Conservation (phyloP, 2,797 vertebrate genomes). For the Cossypha polioptera region DNA sequence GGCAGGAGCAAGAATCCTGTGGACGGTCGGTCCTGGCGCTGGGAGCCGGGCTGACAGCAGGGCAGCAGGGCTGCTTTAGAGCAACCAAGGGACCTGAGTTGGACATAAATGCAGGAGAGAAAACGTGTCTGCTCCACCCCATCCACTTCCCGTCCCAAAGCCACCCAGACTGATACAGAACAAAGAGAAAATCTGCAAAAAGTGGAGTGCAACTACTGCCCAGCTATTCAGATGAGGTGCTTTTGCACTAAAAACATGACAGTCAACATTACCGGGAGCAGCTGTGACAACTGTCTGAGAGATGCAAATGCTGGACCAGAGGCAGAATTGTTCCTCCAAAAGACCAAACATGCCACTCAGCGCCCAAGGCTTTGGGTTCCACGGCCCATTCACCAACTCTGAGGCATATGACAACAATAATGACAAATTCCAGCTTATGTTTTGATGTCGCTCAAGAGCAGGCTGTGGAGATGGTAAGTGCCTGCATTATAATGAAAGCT, state of each 20-base stretch:
- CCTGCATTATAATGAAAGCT: constrained; percentile 14
- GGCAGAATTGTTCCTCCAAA: constrained; percentile 40
- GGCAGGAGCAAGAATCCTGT: not conserved
- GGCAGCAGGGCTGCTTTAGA: not conserved
- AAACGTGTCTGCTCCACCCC: not conserved
- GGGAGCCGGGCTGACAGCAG: not conserved
- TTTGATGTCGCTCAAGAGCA: constrained; percentile 26
- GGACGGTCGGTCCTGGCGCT: not conserved
- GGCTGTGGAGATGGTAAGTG: constrained; percentile 13
- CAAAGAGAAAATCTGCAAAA: not conserved
- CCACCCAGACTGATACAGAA: not conserved
- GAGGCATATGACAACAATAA: constrained; percentile 42
- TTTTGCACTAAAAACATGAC: constrained; percentile 12
- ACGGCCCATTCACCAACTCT: constrained; percentile 25
- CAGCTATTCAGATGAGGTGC: not conserved
- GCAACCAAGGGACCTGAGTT: not conserved
- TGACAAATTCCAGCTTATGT: not conserved
- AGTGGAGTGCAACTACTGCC: not conserved
- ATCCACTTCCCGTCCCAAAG: not conserved
- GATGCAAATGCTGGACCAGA: constrained; percentile 34
- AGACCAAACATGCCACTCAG: constrained; percentile 36
- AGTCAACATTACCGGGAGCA: not conserved
- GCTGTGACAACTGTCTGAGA: constrained; percentile 31
- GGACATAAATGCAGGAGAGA: not conserved
- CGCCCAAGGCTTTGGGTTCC: not conserved